A percentile compares a stretch with the other conserved stretches of the same genome.
Evolutionary conservation across 2,888 invertebrate species (phyloP).

Genomic region (Brenthis hecate): DNA sequence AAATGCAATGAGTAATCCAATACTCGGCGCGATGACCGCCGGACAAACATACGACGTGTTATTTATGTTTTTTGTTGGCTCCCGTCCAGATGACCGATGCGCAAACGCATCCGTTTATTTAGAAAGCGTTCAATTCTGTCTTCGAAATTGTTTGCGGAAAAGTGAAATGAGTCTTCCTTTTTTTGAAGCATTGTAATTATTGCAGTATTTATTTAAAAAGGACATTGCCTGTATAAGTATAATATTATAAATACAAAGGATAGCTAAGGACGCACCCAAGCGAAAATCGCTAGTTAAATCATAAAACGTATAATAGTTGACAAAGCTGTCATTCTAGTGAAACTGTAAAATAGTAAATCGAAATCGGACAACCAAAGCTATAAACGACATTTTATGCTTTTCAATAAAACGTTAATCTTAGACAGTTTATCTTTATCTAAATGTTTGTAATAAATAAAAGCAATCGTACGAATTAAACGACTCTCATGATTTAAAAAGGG

Average conservation of each 20-base stretch:
- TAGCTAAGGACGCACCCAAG: too few species aligned
- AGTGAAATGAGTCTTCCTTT: slow-evolving; percentile 29
- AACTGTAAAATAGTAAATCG: background rate
- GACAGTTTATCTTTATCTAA: background rate
- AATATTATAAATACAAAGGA: too few species aligned
- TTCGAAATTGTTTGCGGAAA: slow-evolving; percentile 36
- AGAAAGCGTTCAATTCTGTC: slow-evolving; percentile 36
- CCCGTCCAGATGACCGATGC: slow-evolving; percentile 42
- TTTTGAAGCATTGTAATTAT: too few species aligned
- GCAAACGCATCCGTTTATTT: slow-evolving; percentile 36
- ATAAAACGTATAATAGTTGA: too few species aligned
- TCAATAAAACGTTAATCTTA: slow-evolving; percentile 6
- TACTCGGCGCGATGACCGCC: slow-evolving; percentile 44
- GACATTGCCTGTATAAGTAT: too few species aligned
- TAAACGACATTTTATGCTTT: slow-evolving; percentile 1
- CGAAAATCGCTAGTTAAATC: too few species aligned
- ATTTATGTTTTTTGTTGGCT: slow-evolving; percentile 43
- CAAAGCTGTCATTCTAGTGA: background rate
- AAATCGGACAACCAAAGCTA: background rate
- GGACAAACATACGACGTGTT: slow-evolving; percentile 43
- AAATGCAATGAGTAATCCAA: slow-evolving; percentile 43
- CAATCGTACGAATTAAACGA: too few species aligned
- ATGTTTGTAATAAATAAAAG: too few species aligned
- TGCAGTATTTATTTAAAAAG: too few species aligned
- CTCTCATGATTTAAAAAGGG: too few species aligned